These are phyloP conservation scores for Phymorhynchus buccinoides DNA, from an alignment of 1,140 invertebrate genomes.

Conservation along the genomic window DNA sequence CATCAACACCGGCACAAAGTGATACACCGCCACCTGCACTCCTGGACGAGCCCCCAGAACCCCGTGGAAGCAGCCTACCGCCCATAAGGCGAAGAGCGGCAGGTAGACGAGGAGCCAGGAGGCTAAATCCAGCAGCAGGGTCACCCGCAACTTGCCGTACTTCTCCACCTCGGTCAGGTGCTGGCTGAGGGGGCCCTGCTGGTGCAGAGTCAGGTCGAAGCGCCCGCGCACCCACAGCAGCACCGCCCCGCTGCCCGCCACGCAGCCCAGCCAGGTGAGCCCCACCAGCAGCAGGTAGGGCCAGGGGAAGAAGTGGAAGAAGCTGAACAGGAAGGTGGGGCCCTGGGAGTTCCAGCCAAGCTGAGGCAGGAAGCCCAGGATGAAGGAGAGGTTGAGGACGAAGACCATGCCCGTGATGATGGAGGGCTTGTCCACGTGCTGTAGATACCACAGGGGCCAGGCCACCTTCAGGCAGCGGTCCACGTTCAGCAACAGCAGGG, in stretches of 20 bases:
- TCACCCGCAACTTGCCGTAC: slow-evolving; percentile 49
- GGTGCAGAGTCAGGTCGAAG: slow-evolving; percentile 40
- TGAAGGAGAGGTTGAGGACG: slow-evolving; percentile 64
- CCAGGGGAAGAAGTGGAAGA: slow-evolving; percentile 53
- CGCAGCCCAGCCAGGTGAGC: slow-evolving; percentile 42
- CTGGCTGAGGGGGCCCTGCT: slow-evolving; percentile 41
- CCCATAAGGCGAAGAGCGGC: slow-evolving; percentile 53
- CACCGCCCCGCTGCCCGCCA: slow-evolving; percentile 40
- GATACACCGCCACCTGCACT: slow-evolving; percentile 41
- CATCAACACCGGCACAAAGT: slow-evolving; percentile 57
- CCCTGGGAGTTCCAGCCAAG: slow-evolving; percentile 57
- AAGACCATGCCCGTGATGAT: slow-evolving; percentile 60
- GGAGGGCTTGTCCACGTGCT: slow-evolving; percentile 58
- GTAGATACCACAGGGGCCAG: slow-evolving; percentile 48
- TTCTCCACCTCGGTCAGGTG: slow-evolving; percentile 49
- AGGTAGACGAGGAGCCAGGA: slow-evolving; percentile 52
- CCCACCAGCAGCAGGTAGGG: slow-evolving; percentile 52
- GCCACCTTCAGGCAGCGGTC: slow-evolving; percentile 59
- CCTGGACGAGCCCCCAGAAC: not conserved
- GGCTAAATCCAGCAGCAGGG: slow-evolving; percentile 47
- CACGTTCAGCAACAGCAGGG: slow-evolving; percentile 58
- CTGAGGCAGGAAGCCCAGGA: slow-evolving; percentile 64
- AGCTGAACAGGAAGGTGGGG: slow-evolving; percentile 40
- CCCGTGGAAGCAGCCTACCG: slow-evolving; percentile 41
- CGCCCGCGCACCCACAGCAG: slow-evolving; percentile 39